Evolutionary conservation across 2,113 vertebrate species (phyloP), one percentile per base, ranked within the genome.

Genomic region (Coreoperca whiteheadi): DNA sequence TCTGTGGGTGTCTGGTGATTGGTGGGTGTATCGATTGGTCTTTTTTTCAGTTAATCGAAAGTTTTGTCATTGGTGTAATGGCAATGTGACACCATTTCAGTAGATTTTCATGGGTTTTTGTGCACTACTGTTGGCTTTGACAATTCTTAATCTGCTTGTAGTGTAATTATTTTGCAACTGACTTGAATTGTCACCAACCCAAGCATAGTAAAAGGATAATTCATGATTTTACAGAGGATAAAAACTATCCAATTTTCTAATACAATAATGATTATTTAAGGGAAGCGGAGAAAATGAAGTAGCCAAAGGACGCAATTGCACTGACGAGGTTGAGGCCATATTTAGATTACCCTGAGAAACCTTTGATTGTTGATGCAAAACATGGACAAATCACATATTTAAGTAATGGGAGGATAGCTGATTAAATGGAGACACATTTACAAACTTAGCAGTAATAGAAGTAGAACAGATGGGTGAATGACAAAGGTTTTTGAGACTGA

Each of bases 21-120:
- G 90, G 84, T 91, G 53, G 70, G 41, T 46, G 61, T 84, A 92
- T 93, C 81, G 90, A 94, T 87, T 61, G 60, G 50, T 43, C 56
- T 46, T 64, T 82, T n/a, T 77, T 82, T 75, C 48, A 39, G 50
- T 71, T 83, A 88, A 84, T 61, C 88, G 84, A n/a, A 87, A 48
- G 51, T 84, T 93, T 91, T 86, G 87, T 87, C 25, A 43, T 84
- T 50, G 60, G 59, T 25, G 59, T 88, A 85, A 91, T 83, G 74
- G 69, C 30, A 84, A 81, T 50, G 78, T 88, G 86, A 88, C 68
- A 88, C 50, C 2, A 18, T 86, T 81, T 83, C 69, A 84, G 37
- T 66, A 18, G 66, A 3, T 53, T 89, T 87, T 56, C 81, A 87
- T 75, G 63, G 75, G 21, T 69, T 71, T 81, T 65, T 60, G 48